Conservation (phyloP, 2,797 vertebrate species). For the Phoeniculus purpureus region DNA sequence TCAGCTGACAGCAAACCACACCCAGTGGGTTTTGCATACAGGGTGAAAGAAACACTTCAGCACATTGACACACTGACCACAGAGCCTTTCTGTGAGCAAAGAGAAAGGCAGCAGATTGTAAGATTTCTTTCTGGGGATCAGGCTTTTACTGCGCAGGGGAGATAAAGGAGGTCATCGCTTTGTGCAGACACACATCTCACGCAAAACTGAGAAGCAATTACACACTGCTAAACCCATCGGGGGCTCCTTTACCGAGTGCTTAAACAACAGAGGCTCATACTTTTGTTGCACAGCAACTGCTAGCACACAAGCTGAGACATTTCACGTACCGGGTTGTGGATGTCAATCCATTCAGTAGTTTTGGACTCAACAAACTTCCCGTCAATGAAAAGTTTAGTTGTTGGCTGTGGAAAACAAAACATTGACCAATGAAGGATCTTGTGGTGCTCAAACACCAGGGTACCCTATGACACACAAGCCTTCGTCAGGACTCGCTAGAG, state of each 20-base stretch:
- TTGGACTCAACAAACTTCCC: constrained; percentile 96
- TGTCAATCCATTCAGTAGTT: constrained; percentile 93
- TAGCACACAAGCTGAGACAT: background rate
- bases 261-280: background rate
- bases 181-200: background rate
- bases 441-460: background rate
- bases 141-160: background rate
- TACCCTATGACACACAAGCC: background rate
- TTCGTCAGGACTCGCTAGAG: background rate
- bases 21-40: background rate
- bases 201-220: background rate
- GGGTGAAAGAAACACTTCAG: background rate
- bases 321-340: constrained; percentile 94
- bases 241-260: background rate
- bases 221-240: background rate
- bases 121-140: background rate
- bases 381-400: constrained; percentile 97
- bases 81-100: background rate
- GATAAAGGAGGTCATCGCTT: background rate
- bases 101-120: background rate
- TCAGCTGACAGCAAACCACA: background rate
- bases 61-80: background rate
- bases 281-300: background rate
- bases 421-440: background rate
- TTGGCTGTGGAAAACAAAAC: constrained; percentile 81